phyloP scores from a whole-genome alignment of 2,797 vertebrate species.

The Momotus momota region DNA sequence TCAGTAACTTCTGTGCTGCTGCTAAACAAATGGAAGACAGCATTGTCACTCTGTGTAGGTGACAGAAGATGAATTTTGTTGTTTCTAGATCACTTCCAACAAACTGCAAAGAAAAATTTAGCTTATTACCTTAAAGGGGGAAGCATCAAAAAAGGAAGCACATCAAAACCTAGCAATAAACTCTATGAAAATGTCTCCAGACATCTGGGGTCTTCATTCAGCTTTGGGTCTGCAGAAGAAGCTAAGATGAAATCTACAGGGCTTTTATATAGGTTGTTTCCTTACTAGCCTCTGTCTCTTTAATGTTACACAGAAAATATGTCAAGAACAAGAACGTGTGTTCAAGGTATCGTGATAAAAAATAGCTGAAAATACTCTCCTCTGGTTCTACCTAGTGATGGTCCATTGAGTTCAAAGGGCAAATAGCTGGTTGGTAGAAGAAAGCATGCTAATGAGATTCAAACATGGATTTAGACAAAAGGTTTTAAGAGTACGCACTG shows the following conservation, averaged over 20 bases:
- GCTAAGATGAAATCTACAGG: not conserved
- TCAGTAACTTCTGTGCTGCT: not conserved
- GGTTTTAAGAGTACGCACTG: not conserved
- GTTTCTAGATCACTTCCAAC: constrained; percentile 1
- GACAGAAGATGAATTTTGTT: not conserved
- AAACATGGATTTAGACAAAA: constrained; percentile 15
- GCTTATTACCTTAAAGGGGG: not conserved
- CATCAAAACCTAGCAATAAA: not conserved
- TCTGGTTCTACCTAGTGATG: not conserved
- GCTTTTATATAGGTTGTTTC: not conserved
- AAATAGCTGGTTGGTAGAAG: constrained; percentile 23
- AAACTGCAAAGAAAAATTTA: constrained; percentile 14
- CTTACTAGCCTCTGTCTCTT: not conserved
- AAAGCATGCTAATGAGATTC: constrained; percentile 31
- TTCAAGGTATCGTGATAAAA: not conserved
- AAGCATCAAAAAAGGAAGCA: not conserved
- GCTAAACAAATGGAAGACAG: constrained; percentile 1
- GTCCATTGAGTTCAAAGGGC: not conserved
- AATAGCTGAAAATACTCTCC: not conserved
- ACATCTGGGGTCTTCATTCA: not conserved
- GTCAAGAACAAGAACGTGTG: not conserved
- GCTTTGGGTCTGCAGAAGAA: not conserved
- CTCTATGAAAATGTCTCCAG: not conserved
- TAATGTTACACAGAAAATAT: not conserved
- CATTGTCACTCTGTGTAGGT: not conserved